Conservation (phyloP, 1,140 invertebrate species). For the Aphelinus atriplicis region DNA sequence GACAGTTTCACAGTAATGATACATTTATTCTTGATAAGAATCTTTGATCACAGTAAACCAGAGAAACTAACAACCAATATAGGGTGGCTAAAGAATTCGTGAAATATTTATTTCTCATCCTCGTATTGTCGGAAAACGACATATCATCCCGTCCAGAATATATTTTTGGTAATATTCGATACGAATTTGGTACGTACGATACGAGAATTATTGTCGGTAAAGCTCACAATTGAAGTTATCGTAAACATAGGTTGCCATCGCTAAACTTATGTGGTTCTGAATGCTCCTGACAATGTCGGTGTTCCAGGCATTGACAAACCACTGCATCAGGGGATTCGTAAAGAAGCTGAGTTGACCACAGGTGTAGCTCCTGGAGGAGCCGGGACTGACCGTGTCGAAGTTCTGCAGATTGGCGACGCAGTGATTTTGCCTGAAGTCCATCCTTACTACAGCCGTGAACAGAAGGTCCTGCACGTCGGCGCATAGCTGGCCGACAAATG, state of each 20-base stretch:
- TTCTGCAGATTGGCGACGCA: background rate
- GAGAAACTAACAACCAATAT: too few species aligned
- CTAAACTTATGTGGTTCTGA: background rate
- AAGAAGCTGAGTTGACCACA: slow-evolving; percentile 7
- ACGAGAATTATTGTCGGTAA: background rate
- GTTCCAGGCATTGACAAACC: slow-evolving; percentile 16
- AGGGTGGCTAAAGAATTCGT: too few species aligned
- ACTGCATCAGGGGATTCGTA: background rate
- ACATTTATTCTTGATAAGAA: too few species aligned
- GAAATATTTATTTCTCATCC: too few species aligned
- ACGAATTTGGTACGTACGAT: too few species aligned
- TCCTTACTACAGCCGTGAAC: background rate
- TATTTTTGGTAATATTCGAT: too few species aligned
- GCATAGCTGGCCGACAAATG: background rate
- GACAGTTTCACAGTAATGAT: too few species aligned
- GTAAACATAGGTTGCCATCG: slow-evolving; percentile 4
- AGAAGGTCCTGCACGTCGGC: background rate
- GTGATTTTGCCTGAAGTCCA: slow-evolving; percentile 7
- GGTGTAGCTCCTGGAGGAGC: background rate
- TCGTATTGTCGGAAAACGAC: too few species aligned
- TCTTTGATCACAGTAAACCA: background rate
- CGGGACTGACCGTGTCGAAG: background rate
- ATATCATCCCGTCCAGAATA: too few species aligned
- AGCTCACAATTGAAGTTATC: slow-evolving; percentile 9
- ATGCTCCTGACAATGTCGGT: background rate